Evolutionary conservation across 2,888 invertebrate genomes (phyloP), one percentile per base, ranked within the genome.

Genomic region (Atrina japonica): DNA sequence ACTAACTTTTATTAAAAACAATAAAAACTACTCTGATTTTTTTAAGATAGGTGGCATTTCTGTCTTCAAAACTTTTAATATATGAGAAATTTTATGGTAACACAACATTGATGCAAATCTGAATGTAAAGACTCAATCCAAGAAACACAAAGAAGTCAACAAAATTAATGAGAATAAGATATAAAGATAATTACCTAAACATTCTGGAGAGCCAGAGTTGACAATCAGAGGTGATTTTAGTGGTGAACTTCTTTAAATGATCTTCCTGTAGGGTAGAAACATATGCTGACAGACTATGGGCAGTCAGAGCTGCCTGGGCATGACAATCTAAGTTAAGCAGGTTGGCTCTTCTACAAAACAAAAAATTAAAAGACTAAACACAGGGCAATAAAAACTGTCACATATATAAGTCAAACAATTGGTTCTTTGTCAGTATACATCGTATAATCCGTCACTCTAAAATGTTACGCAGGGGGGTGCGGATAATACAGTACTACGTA

Each of bases 241-340:
- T 94, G 49, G 96, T 95, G 23, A 97, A 92, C 83, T 95, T 94
- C 66, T 95, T 94, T 64, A 97, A 93, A 89, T 96, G 95, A 77
- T 93, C 92, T 50, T 95, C 92, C 76, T 96, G 96, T 76, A 97
- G 90, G 63, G 95, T 94, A n/a, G 95, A 94, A 76, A 96, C 94
- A 87, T 96, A 95, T 0, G 97, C 96, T 3, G 95, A 94, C 79
- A 97, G 93, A 88, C 96, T 95, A 89, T 97, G 97, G n/a, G 96
- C 94, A 25, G 96, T 93, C 64, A 97, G 93, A 11, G 96, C 93
- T 50, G 87, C 83, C 64, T 86, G 83, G 16, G 85, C 83, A 61
- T 82, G 76, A 7, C 81, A 77, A 74, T 88, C 88, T 45, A 90
- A 73, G 43, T 80, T 80, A 53, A 80, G 81, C 45, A 88, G 75